A percentile compares a stretch with the other conserved stretches of the same genome.
phyloP scores from a whole-genome alignment of 37 sponge, comb jelly and placozoan species.

The Beroe forskalii region DNA sequence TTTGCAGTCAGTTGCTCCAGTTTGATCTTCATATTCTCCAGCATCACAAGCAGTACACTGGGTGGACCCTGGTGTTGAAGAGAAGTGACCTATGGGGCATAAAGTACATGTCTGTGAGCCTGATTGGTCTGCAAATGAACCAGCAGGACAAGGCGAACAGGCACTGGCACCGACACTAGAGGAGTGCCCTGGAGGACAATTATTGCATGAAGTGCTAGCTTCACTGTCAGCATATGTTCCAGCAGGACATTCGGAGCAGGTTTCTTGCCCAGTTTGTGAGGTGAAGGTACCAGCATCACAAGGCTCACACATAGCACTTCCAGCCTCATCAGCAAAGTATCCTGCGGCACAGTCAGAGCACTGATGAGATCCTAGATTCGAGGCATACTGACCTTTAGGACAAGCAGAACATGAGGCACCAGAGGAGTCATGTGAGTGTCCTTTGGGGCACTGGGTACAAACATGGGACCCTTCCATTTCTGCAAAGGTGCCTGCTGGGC shows the following conservation, averaged over 20 bases:
- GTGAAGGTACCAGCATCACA: constrained; percentile 11
- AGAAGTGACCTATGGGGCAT: constrained; percentile 23
- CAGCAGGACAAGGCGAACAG: not conserved
- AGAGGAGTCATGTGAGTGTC: not conserved
- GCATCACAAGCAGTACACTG: not conserved
- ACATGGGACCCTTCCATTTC: not conserved
- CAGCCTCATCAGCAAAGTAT: not conserved
- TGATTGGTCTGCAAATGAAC: not conserved
- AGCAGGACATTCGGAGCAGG: not conserved
- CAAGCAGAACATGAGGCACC: not conserved
- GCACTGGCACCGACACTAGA: not conserved
- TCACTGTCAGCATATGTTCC: constrained; percentile 15
- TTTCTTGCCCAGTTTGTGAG: not conserved
- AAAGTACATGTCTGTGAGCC: not conserved
- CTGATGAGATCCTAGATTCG: not conserved
- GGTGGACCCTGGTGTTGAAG: not conserved
- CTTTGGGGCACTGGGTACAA: constrained; percentile 20
- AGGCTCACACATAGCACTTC: constrained; percentile 32
- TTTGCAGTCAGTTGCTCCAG: not conserved
- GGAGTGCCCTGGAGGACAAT: not conserved
- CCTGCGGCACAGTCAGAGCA: constrained; percentile 42
- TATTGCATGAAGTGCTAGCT: not conserved
- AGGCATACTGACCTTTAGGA: constrained; percentile 11
- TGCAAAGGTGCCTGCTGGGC: constrained; percentile 40
- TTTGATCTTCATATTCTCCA: not conserved